Conservation (phyloP, 2,113 vertebrate genomes). For the Grammomys surdaster region DNA sequence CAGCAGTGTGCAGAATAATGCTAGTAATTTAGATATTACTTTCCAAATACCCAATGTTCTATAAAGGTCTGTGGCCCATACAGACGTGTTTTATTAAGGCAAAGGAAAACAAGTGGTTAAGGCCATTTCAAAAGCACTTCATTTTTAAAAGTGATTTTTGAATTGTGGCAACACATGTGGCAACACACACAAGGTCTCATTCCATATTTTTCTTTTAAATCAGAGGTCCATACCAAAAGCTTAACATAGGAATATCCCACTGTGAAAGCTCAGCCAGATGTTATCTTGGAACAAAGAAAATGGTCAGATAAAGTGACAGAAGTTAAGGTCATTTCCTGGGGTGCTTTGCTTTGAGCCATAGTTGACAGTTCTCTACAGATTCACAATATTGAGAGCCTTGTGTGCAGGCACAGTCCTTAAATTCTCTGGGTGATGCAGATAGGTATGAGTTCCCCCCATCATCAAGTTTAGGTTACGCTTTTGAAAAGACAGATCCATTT, state of each 20-base stretch:
- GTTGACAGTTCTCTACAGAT: neutral
- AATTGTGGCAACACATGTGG: neutral
- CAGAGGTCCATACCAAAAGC: neutral
- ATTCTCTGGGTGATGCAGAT: neutral
- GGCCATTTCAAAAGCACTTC: constrained; percentile 36
- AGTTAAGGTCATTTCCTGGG: neutral
- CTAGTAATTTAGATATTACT: neutral
- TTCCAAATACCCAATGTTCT: neutral
- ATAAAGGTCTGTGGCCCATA: neutral
- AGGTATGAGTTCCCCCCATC: neutral
- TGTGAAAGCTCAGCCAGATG: neutral
- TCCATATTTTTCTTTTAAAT: neutral
- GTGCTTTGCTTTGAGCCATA: neutral
- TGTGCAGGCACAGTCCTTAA: neutral
- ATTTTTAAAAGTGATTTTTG: constrained; percentile 16
- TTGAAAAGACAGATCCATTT: constrained; percentile 13
- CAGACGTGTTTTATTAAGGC: neutral
- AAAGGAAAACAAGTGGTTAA: neutral
- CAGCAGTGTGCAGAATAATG: neutral
- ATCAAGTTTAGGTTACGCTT: neutral
- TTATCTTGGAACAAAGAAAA: constrained; percentile 1
- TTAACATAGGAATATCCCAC: neutral
- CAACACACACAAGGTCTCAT: neutral
- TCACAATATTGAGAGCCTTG: neutral
- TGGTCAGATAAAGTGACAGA: neutral